Evolutionary conservation across 2,113 vertebrate species (phyloP), one percentile per base, ranked within the genome.

Genomic region (Bothrops jararaca): DNA sequence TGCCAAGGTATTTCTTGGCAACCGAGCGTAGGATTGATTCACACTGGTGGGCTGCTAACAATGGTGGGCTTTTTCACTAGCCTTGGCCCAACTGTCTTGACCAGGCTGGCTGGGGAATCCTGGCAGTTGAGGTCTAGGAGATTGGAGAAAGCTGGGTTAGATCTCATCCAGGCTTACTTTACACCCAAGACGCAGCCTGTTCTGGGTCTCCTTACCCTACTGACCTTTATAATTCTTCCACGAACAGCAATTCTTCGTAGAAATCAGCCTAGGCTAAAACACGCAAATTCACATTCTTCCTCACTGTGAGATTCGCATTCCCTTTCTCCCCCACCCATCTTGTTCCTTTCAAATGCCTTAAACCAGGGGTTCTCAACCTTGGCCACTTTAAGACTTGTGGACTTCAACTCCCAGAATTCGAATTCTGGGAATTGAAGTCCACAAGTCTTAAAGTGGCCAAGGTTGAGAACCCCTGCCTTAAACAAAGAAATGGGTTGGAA

Each of bases 11-110:
- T 54, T 60, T 7, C 50, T 88, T 89, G 90, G 92, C 90, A 90
- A 90, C 57, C 85, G 53, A 42, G 91, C 0, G 0, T 15, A 0
- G 10, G 1, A 58, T n/a, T 50, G 85, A 86, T 86, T 50, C 26
- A 23, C 42, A 1, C 13, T n/a, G 15, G 52, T n/a, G 26, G 92
- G 93, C 89, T 91, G 64, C 9, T 85, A 86, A 69, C 29, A n/a
- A 29, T 5, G 29, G 60, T 69, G 29, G 60, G 60, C 60, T 69
- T 74, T 34, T n/a, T 74, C 29, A 34, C 13, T 13, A 34, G 64
- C 64, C 64, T 74, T 74, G n/a, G n/a, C 60, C 60, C n/a, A 69
- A n/a, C 29, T 15, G 1, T 64, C 60, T 64, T n/a, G 26, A 11
- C 60, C 26, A 5, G 5, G 4, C 13, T 69, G 29, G 29, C 12